A percentile compares a stretch with the other conserved stretches of the same genome.
Conservation (phyloP, 2,888 invertebrate species). For the Euplexia lucipara region DNA sequence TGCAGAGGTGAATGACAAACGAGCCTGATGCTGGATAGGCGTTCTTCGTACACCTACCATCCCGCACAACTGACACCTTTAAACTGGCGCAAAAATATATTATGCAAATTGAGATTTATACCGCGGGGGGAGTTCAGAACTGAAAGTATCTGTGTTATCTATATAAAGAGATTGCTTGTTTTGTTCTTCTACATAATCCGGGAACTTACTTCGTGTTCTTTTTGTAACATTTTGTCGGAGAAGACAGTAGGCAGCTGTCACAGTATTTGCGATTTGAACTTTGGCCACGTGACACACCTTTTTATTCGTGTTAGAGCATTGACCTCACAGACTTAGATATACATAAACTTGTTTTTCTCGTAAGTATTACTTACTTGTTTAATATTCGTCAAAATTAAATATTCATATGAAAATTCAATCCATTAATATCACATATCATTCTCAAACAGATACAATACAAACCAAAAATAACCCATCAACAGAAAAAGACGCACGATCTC, state of each 20-base stretch:
- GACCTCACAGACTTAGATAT: slow-evolving; percentile 23
- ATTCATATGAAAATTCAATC: slow-evolving; percentile 19
- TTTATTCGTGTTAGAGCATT: slow-evolving; percentile 33
- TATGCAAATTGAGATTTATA: slow-evolving; percentile 80
- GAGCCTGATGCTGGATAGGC: slow-evolving; percentile 68
- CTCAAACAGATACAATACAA: slow-evolving; percentile 4
- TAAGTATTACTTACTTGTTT: slow-evolving; percentile 16
- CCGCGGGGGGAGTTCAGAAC: slow-evolving; percentile 68
- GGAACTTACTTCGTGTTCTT: slow-evolving; percentile 48
- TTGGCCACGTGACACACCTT: slow-evolving; percentile 18
- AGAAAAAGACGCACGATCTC: slow-evolving; percentile 34
- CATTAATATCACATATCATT: slow-evolving; percentile 22
- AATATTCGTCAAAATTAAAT: slow-evolving; percentile 26
- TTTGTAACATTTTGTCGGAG: slow-evolving; percentile 27
- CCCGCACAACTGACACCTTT: slow-evolving; percentile 68
- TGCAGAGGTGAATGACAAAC: slow-evolving; percentile 76
- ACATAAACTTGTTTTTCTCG: slow-evolving; percentile 24
- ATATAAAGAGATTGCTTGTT: slow-evolving; percentile 58
- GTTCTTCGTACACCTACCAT: slow-evolving; percentile 31
- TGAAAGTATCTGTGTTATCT: slow-evolving; percentile 64
- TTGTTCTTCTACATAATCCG: slow-evolving; percentile 53
- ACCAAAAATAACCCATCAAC: slow-evolving; percentile 46
- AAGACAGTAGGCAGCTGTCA: slow-evolving; percentile 27
- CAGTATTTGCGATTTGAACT: slow-evolving; percentile 24
- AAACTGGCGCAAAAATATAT: slow-evolving; percentile 75